These are phyloP conservation scores for Sebastes fasciatus DNA, from an alignment of 2,113 vertebrate species.

Conservation along the genomic window DNA sequence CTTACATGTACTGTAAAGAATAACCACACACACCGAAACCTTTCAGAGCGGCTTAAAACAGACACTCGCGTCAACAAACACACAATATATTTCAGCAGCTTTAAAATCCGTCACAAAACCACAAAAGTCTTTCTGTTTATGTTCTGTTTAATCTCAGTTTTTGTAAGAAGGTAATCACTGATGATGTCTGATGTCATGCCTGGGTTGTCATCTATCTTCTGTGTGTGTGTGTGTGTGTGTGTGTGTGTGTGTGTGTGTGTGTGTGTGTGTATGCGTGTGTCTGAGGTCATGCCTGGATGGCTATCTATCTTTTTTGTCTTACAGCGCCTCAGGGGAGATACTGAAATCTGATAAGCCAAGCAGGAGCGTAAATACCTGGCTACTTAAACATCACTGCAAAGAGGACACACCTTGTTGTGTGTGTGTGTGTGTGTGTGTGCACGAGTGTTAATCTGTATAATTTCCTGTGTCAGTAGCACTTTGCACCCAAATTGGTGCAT, in stretches of 20 bases:
- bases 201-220: slow-evolving; percentile 45
- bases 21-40: background rate
- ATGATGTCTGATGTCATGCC: slow-evolving; percentile 55
- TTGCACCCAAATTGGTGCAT: background rate
- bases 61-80: background rate
- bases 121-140: background rate
- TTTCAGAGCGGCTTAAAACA: background rate
- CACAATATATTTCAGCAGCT: background rate
- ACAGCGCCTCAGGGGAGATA: slow-evolving; percentile 71
- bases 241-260: background rate
- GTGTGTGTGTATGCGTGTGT: slow-evolving; percentile 53
- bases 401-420: slow-evolving; percentile 59
- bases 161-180: slow-evolving; percentile 41
- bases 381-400: slow-evolving; percentile 75
- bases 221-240: slow-evolving; percentile 23
- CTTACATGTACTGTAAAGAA: background rate
- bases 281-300: slow-evolving; percentile 82
- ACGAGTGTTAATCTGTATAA: slow-evolving; percentile 15
- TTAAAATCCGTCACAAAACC: slow-evolving; percentile 7
- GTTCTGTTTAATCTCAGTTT: slow-evolving; percentile 22
- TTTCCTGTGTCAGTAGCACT: slow-evolving; percentile 20
- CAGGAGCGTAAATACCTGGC: slow-evolving; percentile 79
- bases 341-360: slow-evolving; percentile 84
- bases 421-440: slow-evolving; percentile 9
- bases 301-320: slow-evolving; percentile 82